These are phyloP conservation scores for Petrocephalus sullivani DNA, from an alignment of 2,797 vertebrate genomes.

Conservation along the genomic window DNA sequence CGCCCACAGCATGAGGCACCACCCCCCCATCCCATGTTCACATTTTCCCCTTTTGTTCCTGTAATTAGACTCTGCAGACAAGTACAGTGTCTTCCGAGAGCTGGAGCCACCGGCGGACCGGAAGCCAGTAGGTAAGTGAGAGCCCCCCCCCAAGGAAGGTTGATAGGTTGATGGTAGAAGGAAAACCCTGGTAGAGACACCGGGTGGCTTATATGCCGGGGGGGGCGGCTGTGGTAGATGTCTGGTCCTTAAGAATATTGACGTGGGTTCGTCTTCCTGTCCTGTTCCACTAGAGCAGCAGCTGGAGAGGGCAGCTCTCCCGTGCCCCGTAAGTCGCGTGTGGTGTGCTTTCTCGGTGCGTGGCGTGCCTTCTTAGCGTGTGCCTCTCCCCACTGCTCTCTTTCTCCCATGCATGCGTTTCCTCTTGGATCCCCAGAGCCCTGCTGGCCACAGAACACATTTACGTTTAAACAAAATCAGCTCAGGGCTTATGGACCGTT, in stretches of 20 bases:
- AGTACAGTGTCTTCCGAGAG: slow-evolving; percentile 93
- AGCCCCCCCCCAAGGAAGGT: neutral
- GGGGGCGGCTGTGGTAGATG: no score
- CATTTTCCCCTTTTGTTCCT: neutral
- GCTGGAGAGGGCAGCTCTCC: slow-evolving; percentile 71
- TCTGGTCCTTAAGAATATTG: slow-evolving; percentile 19
- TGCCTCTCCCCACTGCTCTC: slow-evolving; percentile 40
- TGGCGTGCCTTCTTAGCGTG: slow-evolving; percentile 38
- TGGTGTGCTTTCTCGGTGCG: slow-evolving; percentile 55
- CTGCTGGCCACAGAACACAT: neutral
- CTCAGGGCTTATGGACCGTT: neutral
- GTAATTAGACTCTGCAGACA: slow-evolving; percentile 78
- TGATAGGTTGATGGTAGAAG: neutral
- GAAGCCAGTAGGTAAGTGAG: slow-evolving; percentile 80
- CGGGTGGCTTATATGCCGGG: no score
- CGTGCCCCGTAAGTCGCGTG: slow-evolving; percentile 83
- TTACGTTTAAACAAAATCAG: neutral
- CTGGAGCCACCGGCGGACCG: slow-evolving; percentile 78
- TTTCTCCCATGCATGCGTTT: slow-evolving; percentile 24
- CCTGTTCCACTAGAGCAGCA: slow-evolving; percentile 81
- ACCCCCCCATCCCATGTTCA: neutral
- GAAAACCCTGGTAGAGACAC: neutral
- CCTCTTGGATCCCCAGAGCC: neutral
- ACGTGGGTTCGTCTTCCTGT: slow-evolving; percentile 58
- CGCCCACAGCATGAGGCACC: neutral